These are phyloP conservation scores for Caenorhabditis macrosperma DNA, from an alignment of 2,888 invertebrate genomes.

Conservation along the genomic window DNA sequence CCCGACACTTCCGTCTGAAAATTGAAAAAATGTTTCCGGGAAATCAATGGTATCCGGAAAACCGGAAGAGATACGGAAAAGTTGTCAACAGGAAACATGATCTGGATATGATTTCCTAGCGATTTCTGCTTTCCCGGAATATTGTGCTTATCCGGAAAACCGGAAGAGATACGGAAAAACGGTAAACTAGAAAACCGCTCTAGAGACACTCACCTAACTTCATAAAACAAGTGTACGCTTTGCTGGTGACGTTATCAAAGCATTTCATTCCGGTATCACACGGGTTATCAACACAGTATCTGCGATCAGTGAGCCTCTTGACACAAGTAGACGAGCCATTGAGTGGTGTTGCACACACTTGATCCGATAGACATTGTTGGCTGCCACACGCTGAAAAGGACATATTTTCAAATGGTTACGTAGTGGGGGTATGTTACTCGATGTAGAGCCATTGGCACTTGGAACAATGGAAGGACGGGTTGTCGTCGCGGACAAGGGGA, in stretches of 20 bases:
- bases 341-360: constrained; percentile 28
- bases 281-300: constrained; percentile 46
- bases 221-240: constrained; percentile 33
- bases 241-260: constrained; percentile 32
- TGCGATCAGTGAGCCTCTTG: neutral
- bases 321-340: constrained; percentile 21
- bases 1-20: constrained; percentile 34
- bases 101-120: too few species aligned
- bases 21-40: neutral
- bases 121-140: too few species aligned
- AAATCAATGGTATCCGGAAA: neutral
- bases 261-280: constrained; percentile 40
- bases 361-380: neutral
- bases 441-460: neutral
- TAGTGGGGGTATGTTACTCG: neutral
- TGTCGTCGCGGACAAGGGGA: too few species aligned
- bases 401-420: neutral
- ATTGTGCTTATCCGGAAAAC: too few species aligned
- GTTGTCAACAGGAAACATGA: too few species aligned
- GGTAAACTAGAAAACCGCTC: neutral
- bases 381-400: constrained; percentile 7
- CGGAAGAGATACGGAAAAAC: neutral
- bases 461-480: too few species aligned
- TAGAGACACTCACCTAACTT: constrained; percentile 9
- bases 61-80: too few species aligned